phyloP scores from a whole-genome alignment of 2,888 invertebrate species.

The Acholoe squamosa region DNA sequence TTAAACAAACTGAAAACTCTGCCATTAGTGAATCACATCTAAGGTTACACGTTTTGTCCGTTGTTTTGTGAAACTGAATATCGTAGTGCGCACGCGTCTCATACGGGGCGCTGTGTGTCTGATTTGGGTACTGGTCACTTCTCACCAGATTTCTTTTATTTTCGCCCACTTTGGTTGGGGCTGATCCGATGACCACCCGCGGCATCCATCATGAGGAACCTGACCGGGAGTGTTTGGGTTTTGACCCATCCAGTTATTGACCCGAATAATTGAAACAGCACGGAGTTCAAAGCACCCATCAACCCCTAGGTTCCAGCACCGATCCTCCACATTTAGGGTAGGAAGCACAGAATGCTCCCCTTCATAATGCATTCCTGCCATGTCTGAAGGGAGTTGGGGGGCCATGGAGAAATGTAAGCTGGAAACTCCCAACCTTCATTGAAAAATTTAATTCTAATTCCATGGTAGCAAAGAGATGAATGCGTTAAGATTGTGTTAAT shows the following conservation, averaged over 20 bases:
- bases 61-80: not conserved
- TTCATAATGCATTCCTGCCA: not conserved
- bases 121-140: not conserved
- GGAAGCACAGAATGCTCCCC: not conserved
- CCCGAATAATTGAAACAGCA: constrained; percentile 60
- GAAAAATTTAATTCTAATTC: no score
- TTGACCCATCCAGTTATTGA: constrained; percentile 61
- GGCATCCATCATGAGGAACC: constrained; percentile 48
- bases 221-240: constrained; percentile 60
- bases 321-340: not conserved
- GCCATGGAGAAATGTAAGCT: not conserved
- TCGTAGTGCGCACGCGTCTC: not conserved
- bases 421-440: not conserved
- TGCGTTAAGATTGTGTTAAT: no score
- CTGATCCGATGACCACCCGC: constrained; percentile 38
- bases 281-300: constrained; percentile 50
- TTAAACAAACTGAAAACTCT: constrained; percentile 46
- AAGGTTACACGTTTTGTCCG: constrained; percentile 13
- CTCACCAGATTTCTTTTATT: not conserved
- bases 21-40: not conserved
- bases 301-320: not conserved
- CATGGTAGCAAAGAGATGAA: no score
- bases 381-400: not conserved
- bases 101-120: not conserved
- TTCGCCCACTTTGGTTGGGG: not conserved